phyloP scores from a whole-genome alignment of 92 coral and sea anemone species.

The Epizoanthus stellaris region DNA sequence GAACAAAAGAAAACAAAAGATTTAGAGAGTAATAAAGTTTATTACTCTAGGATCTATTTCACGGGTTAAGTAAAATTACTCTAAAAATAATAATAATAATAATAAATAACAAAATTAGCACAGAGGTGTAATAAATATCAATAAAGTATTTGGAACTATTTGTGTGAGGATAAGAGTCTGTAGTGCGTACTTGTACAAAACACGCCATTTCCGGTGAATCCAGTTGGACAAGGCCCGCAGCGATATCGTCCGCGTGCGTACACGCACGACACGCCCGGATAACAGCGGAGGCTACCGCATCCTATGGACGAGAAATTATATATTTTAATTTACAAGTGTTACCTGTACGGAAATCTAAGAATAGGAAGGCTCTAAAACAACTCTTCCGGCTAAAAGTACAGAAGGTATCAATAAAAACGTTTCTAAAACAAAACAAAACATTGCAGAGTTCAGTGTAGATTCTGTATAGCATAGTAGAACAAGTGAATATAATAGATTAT shows the following conservation, averaged over 20 bases:
- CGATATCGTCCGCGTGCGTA: constrained; percentile 52
- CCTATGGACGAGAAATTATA: background rate
- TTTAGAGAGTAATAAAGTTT: too few species aligned
- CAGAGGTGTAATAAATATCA: background rate
- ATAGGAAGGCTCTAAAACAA: background rate
- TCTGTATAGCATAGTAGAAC: too few species aligned
- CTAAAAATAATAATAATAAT: too few species aligned
- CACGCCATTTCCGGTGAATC: constrained; percentile 83
- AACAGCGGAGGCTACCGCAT: constrained; percentile 68
- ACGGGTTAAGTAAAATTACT: too few species aligned
- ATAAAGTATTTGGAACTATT: background rate
- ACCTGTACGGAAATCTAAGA: background rate
- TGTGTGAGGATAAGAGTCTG: too few species aligned
- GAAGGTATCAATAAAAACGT: too few species aligned
- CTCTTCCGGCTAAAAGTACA: background rate
- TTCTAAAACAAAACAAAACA: too few species aligned
- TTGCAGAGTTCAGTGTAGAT: too few species aligned
- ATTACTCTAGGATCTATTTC: too few species aligned
- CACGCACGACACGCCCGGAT: constrained; percentile 70
- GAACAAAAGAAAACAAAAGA: too few species aligned
- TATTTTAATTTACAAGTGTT: background rate
- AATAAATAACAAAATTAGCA: background rate
- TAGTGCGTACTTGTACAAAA: constrained; percentile 69
- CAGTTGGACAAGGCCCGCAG: constrained; percentile 84
- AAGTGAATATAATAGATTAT: too few species aligned